Evolutionary conservation across 1,140 invertebrate genomes (phyloP), one percentile per base, ranked within the genome.

Genomic region (Brachionus calyciflorus): DNA sequence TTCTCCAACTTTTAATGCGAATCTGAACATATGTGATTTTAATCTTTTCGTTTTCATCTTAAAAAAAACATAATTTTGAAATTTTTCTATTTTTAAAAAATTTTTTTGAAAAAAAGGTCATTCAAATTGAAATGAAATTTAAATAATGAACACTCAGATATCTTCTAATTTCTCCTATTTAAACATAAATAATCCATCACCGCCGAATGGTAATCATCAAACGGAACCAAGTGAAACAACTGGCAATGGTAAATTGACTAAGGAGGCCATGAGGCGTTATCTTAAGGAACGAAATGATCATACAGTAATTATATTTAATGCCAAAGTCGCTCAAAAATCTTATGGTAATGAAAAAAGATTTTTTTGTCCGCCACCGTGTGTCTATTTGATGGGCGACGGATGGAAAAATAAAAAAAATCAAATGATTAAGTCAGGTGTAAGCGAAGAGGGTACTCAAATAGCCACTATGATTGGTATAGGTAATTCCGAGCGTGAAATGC

Each of bases 281-380:
- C 88, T 98, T 68, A 89, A 92, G 30, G 93, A 97, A 80, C 88
- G 93, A 79, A 92, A 92, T 79, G 95, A 98, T 83, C 94, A 97
- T 91, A 90, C 95, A 3, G 90, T 99, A 21, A 93, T 98, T 3
- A 97, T 99, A 77, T 87, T 98, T 57, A 96, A 99, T 87, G 97
- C 97, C 5, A 99, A 99, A 88, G 88, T 89, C 30, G 96, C 97
- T 17, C 97, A 99, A 84, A 99, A 99, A 82, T 98, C 96, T 0
- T 99, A 99, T 84, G 97, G 97, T 57, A 99, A 98, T 85, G 97
- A 99, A 83, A 99, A 99, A 86, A 88, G 96, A 87, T 99, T 99
- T 86, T 99, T 99, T 86, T 99, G 96, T 83, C 97, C 97, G 0
- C 97, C 97, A 0, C 97, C 97, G 0, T 99, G 96, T 84, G 97